phyloP scores from a whole-genome alignment of 2,797 vertebrate genomes.

The Mormyrops boulengeri region DNA sequence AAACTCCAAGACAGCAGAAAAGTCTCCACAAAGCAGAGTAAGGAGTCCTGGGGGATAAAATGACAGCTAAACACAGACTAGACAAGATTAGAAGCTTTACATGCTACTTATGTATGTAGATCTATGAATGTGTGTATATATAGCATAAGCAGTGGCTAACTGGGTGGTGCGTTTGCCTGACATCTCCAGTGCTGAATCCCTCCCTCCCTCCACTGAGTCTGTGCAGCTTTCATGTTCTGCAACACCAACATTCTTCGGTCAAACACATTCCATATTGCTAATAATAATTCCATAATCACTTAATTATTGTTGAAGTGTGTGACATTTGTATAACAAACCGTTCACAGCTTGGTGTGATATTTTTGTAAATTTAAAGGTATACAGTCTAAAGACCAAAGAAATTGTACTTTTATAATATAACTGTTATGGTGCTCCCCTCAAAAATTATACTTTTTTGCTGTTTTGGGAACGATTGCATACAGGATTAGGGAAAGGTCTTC shows the following conservation, averaged over 20 bases:
- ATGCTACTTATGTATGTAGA: background rate
- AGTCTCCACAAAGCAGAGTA: background rate
- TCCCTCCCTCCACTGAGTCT: background rate
- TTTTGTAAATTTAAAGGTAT: background rate
- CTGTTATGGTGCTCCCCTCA: background rate
- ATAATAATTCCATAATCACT: background rate
- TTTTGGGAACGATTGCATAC: background rate
- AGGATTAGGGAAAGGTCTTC: background rate
- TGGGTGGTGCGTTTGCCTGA: background rate
- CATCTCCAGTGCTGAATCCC: background rate
- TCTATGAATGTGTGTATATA: background rate
- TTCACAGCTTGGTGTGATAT: background rate
- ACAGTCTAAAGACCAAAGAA: background rate
- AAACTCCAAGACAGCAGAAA: background rate
- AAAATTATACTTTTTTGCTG: background rate
- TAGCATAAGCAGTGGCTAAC: background rate
- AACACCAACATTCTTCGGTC: background rate
- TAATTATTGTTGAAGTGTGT: background rate
- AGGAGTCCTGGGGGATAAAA: background rate
- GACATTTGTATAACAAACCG: background rate
- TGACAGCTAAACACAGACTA: background rate
- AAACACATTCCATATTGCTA: background rate
- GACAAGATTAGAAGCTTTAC: background rate
- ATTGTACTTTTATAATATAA: background rate
- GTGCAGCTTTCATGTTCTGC: background rate